Percentiles rank a stretch among this genome's conserved stretches.
Conservation (phyloP, 2,797 vertebrate genomes). For the Alfaro cultratus region DNA sequence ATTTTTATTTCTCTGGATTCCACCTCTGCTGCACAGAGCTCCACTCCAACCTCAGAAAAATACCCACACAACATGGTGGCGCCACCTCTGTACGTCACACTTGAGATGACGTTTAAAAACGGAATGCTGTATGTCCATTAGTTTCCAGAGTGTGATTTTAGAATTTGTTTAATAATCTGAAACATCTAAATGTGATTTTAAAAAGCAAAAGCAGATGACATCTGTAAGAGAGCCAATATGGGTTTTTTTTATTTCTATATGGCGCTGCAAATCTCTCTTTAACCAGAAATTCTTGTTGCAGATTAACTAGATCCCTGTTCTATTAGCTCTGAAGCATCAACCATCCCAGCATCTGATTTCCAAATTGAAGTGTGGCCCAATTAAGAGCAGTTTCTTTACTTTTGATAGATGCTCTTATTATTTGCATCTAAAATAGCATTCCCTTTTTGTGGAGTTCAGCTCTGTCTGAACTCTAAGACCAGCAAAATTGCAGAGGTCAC, state of each 20-base stretch:
- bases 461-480: neutral
- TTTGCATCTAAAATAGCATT: neutral
- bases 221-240: neutral
- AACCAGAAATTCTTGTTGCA: neutral
- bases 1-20: neutral
- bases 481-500: slow-evolving; percentile 26
- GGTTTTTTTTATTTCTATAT: neutral
- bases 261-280: neutral
- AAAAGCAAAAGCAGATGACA: neutral
- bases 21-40: neutral
- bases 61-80: neutral
- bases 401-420: neutral
- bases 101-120: neutral
- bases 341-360: neutral
- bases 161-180: neutral
- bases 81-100: neutral
- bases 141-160: neutral
- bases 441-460: neutral
- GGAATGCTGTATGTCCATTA: neutral
- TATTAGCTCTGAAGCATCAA: neutral
- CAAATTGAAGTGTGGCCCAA: neutral
- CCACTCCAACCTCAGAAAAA: neutral
- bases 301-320: neutral
- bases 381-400: neutral
- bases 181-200: neutral